Base-by-base conservation (phyloP, 1,140 invertebrate genomes). In the Leguminivora glycinivorella region DNA sequence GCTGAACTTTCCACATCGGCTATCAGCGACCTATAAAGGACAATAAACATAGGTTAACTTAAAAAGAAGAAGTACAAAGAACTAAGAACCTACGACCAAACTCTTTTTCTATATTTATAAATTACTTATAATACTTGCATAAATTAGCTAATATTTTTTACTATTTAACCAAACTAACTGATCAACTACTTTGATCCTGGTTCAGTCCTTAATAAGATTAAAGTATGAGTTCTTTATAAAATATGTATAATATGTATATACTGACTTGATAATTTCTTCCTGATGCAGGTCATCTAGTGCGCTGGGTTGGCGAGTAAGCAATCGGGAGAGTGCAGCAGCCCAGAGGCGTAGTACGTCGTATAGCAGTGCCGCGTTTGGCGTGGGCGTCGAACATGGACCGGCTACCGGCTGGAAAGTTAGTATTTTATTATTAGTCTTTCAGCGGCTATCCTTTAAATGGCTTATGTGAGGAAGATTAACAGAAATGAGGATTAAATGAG, bases 341-440 rank as follows among this genome's bases (percentile, higher is more conserved):
- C 86, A 88, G 43, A 85, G 70, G 0, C 69, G 75, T 19, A 88
- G 76, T 22, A 74, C 69, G 73, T 90, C 88, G 76, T 88, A 88
- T 14, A 90, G 79, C 68, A 84, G 67, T 24, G 72, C 67, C 10
- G 58, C 67, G 56, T 9, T 0, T 3, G 58, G 70, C 24, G 56
- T 4, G 72, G 70, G 24, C 52, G 67, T 19, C 71, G 58, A 68
- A n/a, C 17, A 26, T 19, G 26, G 63, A 31, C 69, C 56, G 17
- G 17, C 70, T 26, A 69, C 31, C 56, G 24, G 17, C 47, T 52
- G 2, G n/a, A 52, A 22, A 52, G 9, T 5, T 9, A 52, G 2
- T 9, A 22, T 10, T 9, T 52, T 52, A 22, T 43, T 5, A 38
- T 34, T 2, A 12, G 10, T 34, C 1, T 31, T 31, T 31, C 29